Base-by-base conservation (phyloP, 2,113 vertebrate genomes). In the Neotragus moschatus region DNA sequence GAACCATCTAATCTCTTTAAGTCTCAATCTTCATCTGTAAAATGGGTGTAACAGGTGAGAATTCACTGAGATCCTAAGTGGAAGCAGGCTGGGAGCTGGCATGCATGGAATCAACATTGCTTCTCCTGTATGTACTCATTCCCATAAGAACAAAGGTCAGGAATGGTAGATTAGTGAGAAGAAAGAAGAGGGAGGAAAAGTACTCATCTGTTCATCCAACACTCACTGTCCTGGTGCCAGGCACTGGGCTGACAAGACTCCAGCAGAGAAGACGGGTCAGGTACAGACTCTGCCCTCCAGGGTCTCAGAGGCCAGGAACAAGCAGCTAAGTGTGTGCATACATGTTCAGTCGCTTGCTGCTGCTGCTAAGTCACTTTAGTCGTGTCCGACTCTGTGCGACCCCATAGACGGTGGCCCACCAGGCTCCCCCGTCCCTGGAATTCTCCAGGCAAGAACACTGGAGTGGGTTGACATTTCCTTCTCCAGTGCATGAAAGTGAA, bases 61-160 rank as follows among this genome's bases (percentile, higher is more conserved):
- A 30, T 51, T 43, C 39, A 28, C 4, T 2, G 28, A 30, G 56
- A 80, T 15, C 9, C 9, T 11, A 16, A 3, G 23, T 5, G n/a
- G 33, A 77, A 58, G 25, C 25, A 25, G 1, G 4, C 30, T 30
- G 51, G 66, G 73, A 73, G 60, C 12, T 28, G 75, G 51, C 7
- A n/a, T 2, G 45, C 2, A 2, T 16, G 1, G 12, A 3, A 5
- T 45, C 19, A 1, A 1, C 11, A 26, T 11, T 26, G 15, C 16
- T 43, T 28, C 17, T 49, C 56, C 15, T 8, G 0, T 26, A 21
- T 55, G 75, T n/a, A 58, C 39, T 70, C 51, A 84, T 49, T 26
- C 6, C 6, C 25, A 2, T 7, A 17, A 26, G 30, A 25, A 33
- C 55, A 47, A 36, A 36, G 17, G 19, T 51, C 61, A 70, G 45